Conservation (phyloP, 2,797 vertebrate genomes). For the Chelidonichthys spinosus region DNA sequence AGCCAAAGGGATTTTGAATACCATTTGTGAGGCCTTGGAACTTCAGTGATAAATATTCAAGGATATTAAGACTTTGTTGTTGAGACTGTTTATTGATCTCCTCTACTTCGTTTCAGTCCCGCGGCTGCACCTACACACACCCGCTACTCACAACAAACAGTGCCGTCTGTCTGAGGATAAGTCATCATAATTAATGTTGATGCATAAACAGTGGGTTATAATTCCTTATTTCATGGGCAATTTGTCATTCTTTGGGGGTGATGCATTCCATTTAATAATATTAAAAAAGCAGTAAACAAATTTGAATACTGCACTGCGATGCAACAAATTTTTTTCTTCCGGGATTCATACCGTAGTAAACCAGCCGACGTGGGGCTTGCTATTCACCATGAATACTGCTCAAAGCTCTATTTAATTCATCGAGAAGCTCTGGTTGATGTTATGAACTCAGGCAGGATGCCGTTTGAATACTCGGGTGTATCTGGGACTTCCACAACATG, state of each 20-base stretch:
- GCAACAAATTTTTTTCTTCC: no score
- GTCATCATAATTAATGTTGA: neutral
- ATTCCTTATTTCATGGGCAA: neutral
- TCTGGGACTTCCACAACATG: no score
- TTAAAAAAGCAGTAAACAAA: neutral
- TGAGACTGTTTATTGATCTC: neutral
- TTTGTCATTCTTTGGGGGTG: neutral
- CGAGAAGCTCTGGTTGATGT: no score
- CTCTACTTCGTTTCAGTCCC: neutral
- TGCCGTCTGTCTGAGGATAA: neutral
- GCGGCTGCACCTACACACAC: neutral
- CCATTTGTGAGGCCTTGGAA: no score
- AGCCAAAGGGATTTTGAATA: neutral
- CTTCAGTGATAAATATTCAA: no score
- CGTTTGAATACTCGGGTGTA: no score
- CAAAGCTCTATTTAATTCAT: no score
- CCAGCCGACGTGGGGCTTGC: no score
- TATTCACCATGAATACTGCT: no score
- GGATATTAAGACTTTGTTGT: neutral
- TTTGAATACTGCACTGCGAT: neutral
- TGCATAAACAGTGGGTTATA: neutral
- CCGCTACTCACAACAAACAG: neutral
- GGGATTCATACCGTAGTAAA: no score
- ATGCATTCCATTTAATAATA: neutral
- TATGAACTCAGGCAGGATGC: no score